A percentile compares a stretch with the other conserved stretches of the same genome.
Evolutionary conservation across 2,113 vertebrate species (phyloP).

Genomic region (Tauraco erythrolophus): DNA sequence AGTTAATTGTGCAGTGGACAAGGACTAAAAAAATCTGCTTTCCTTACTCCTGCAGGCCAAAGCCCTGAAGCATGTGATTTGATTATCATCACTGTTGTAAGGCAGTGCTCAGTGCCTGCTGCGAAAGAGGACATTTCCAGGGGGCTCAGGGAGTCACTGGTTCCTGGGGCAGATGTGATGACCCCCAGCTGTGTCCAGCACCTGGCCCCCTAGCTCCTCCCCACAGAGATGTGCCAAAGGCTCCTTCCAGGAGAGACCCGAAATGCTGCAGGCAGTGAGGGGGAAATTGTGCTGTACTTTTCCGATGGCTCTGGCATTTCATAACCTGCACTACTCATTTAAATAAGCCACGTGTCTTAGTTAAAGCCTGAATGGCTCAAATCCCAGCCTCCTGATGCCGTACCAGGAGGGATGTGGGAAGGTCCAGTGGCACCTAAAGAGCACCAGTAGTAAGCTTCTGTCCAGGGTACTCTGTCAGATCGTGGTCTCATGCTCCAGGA

Average conservation of each 20-base stretch:
- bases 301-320: neutral
- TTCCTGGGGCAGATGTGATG: accelerated
- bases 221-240: neutral
- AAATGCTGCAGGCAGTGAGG: accelerated
- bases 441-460: neutral
- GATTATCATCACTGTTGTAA: neutral
- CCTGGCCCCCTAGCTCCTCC: neutral
- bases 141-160: neutral
- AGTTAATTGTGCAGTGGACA: neutral
- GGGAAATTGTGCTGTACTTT: neutral
- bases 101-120: neutral
- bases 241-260: neutral
- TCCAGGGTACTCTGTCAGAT: neutral
- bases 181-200: neutral
- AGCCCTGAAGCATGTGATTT: neutral
- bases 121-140: neutral
- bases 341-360: neutral
- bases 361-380: neutral
- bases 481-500: accelerated
- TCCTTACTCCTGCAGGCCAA: neutral
- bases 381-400: neutral
- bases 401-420: neutral
- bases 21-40: neutral
- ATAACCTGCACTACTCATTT: neutral
- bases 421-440: neutral